Evolutionary conservation across 2,888 invertebrate genomes (phyloP).

Genomic region (Polyommatus iphigenia): DNA sequence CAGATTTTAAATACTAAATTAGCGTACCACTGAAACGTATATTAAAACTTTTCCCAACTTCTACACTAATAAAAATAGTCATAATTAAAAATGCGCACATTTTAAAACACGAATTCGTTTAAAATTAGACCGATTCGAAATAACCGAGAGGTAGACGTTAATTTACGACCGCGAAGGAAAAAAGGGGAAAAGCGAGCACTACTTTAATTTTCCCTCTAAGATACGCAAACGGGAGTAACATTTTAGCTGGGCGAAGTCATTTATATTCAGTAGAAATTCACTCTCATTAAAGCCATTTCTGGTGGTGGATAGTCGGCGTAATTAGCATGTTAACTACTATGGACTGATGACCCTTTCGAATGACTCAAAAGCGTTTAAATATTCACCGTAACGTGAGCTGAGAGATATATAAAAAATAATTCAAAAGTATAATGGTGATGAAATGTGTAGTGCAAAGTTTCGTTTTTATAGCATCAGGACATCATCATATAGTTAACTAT

Average conservation of each 20-base stretch:
- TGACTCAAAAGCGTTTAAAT: conserved; percentile 18
- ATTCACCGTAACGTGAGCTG: not conserved
- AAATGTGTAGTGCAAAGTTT: not conserved
- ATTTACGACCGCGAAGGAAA: conserved; percentile 39
- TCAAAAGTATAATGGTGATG: not conserved
- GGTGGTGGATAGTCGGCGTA: conserved; percentile 37
- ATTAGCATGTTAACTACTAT: conserved; percentile 39
- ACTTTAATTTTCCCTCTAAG: conserved; percentile 40
- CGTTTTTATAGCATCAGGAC: not conserved
- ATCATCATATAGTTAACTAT: not conserved
- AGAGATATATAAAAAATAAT: conserved; percentile 3
- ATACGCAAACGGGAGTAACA: conserved; percentile 43
- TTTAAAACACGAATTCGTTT: conserved; percentile 25
- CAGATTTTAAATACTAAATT: conserved; percentile 9
- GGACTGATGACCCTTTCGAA: conserved; percentile 26
- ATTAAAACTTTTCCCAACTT: conserved; percentile 4
- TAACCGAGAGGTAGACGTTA: conserved; percentile 36
- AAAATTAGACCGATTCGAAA: conserved; percentile 35
- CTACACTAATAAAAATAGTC: not conserved
- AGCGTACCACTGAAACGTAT: conserved; percentile 8
- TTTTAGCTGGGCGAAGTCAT: conserved; percentile 42
- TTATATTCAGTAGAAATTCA: conserved; percentile 43
- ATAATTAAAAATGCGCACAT: conserved; percentile 24
- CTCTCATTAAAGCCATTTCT: conserved; percentile 40
- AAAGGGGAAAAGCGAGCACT: conserved; percentile 39